phyloP scores from a whole-genome alignment of 2,797 vertebrate species.

The Oryzias sinensis region DNA sequence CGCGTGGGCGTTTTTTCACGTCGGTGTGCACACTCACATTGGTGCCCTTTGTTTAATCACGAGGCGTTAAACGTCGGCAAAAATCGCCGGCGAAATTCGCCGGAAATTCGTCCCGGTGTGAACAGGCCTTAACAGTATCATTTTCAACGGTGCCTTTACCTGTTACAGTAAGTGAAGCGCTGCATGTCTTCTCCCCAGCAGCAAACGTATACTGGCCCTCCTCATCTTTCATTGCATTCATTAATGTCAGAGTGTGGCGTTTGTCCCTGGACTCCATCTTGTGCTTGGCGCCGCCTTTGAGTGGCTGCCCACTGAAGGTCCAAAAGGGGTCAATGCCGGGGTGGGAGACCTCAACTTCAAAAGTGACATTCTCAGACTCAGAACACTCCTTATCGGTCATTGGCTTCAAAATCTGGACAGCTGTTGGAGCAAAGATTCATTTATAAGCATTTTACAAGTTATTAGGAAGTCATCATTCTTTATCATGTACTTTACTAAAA shows the following conservation, averaged over 20 bases:
- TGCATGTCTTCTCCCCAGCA: conserved; percentile 92
- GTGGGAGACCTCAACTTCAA: conserved; percentile 92
- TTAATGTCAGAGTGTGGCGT: conserved; percentile 85
- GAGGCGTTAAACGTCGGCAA: too few species aligned
- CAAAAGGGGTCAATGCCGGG: conserved; percentile 89
- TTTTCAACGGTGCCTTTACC: conserved; percentile 67
- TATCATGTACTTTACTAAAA: too few species aligned
- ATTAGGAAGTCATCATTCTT: not conserved
- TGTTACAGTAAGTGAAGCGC: conserved; percentile 88
- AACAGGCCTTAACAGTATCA: too few species aligned
- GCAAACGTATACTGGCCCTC: conserved; percentile 93
- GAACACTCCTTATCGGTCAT: conserved; percentile 88
- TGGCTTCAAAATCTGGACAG: conserved; percentile 88
- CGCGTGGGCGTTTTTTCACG: too few species aligned
- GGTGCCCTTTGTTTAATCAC: too few species aligned
- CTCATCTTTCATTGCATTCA: conserved; percentile 95
- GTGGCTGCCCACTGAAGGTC: conserved; percentile 88
- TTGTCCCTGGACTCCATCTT: conserved; percentile 90
- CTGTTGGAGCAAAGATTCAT: conserved; percentile 58
- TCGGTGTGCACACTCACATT: too few species aligned
- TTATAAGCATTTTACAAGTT: not conserved
- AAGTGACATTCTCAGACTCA: conserved; percentile 93
- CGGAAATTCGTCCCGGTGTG: too few species aligned
- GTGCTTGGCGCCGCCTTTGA: conserved; percentile 85
- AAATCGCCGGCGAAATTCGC: too few species aligned